Base-by-base conservation (phyloP, 2,797 vertebrate species). In the Myiotriccus ornatus region DNA sequence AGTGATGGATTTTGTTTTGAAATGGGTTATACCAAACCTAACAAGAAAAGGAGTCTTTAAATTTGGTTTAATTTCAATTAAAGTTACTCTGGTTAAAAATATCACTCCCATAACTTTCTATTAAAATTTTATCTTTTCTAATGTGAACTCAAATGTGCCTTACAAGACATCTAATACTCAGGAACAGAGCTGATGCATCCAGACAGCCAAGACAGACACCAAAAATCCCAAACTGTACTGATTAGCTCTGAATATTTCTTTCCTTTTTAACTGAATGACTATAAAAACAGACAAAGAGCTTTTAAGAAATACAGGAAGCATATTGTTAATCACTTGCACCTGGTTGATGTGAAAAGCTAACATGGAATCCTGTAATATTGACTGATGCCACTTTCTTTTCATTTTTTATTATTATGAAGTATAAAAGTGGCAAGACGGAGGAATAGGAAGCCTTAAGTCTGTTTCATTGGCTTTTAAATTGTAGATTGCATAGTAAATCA, bases 1-100 rank as follows among this genome's bases (percentile, higher is more conserved):
- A 90, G 84, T 79, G 83, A 93, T 77, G 86, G 89, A 91, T 93
- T 93, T 94, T 84, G 44, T 80, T 87, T 64, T 83, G 67, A 94
- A 95, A 88, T 56, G 52, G 49, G 27, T 63, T 91, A 37, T 57
- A 70, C 34, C 52, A 89, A 82, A 62, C 41, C 21, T 80, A 94
- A 56, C 67, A 39, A 14, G 24, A 71, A 86, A 74, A 87, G 52
- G 90, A 77, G n/a, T 67, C 32, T 49, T 94, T 83, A 34, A 41
- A 73, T 91, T 83, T 70, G 44, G 14, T 73, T 82, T 90, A 50
- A 87, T 91, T 86, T 84, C 63, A 79, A 57, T 83, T 90, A 82
- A 84, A 91, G 88, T 64, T 21, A 16, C 21, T 84, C 59, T 63
- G n/a, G 19, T 70, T 83, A 57, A 59, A 90, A 81, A 25, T 43